A percentile compares a stretch with the other conserved stretches of the same genome.
Conservation (phyloP, 1,140 invertebrate genomes). For the Tetragnatha versicolor region DNA sequence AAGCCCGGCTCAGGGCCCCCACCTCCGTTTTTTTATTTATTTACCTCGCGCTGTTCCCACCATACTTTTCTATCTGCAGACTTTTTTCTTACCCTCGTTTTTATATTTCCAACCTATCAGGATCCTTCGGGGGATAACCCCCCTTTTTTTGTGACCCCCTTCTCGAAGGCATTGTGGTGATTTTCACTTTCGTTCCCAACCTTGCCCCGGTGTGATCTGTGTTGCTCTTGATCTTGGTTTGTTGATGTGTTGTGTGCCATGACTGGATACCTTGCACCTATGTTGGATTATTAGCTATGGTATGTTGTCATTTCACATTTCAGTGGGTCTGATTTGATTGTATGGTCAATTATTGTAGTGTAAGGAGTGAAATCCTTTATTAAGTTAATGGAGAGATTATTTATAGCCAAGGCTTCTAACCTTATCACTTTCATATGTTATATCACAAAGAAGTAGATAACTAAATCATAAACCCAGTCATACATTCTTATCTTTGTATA, state of each 20-base stretch:
- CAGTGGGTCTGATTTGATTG: too few species aligned
- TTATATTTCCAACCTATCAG: slow-evolving; percentile 4
- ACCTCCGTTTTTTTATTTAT: slow-evolving; percentile 12
- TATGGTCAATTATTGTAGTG: too few species aligned
- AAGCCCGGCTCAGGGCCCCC: slow-evolving; percentile 5
- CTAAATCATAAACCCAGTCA: too few species aligned
- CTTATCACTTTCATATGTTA: too few species aligned
- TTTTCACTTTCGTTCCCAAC: slow-evolving; percentile 46
- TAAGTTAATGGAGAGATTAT: too few species aligned
- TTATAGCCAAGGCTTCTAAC: too few species aligned
- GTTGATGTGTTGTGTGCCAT: background rate
- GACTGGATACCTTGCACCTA: slow-evolving; percentile 3
- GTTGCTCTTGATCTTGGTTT: background rate
- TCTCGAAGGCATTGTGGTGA: background rate
- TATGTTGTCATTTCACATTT: slow-evolving; percentile 17
- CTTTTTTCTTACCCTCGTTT: background rate
- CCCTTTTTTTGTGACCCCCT: background rate
- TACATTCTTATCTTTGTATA: too few species aligned
- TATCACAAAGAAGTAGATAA: too few species aligned
- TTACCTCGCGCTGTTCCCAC: slow-evolving; percentile 32
- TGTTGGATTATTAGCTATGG: slow-evolving; percentile 14
- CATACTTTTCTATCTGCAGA: background rate
- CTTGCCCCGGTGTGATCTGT: background rate
- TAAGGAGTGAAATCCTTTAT: too few species aligned
- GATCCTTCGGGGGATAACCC: slow-evolving; percentile 38